Evolutionary conservation across 2,888 invertebrate species (phyloP).

Genomic region (Tupiocoris notatus): DNA sequence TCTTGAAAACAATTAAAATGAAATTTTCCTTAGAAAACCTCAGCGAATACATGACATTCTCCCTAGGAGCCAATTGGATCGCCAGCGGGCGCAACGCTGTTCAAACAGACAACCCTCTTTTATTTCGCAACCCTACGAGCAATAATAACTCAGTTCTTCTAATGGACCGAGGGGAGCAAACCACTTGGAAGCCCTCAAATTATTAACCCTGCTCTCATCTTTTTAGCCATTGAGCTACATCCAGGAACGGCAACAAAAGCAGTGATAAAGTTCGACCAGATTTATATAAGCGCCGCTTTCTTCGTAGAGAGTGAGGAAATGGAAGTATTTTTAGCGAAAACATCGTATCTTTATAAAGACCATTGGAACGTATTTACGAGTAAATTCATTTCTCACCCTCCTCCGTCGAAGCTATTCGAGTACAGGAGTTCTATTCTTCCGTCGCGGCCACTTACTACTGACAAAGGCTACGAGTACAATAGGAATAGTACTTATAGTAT

Average conservation of each 20-base stretch:
- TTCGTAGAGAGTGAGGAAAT: neutral
- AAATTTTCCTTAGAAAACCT: no score
- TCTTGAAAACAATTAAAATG: no score
- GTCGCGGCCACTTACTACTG: no score
- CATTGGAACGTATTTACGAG: neutral
- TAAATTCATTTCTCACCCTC: neutral
- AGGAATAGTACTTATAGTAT: no score
- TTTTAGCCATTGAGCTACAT: neutral
- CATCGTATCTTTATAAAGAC: neutral
- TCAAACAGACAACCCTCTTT: neutral
- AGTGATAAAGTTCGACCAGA: neutral
- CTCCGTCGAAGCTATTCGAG: no score
- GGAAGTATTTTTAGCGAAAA: no score
- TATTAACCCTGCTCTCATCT: conserved; percentile 6
- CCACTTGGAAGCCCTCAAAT: conserved; percentile 22
- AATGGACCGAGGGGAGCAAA: conserved; percentile 4
- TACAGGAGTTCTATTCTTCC: no score
- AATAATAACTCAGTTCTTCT: conserved; percentile 5
- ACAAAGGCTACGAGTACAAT: no score
- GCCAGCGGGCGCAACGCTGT: neutral
- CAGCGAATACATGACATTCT: neutral
- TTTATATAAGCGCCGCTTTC: neutral
- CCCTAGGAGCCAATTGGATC: neutral
- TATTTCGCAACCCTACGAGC: neutral
- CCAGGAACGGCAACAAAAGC: neutral